Percentiles rank a stretch among this genome's conserved stretches.
Conservation (phyloP, 2,888 invertebrate genomes). For the Glaucopsyche alexis region DNA sequence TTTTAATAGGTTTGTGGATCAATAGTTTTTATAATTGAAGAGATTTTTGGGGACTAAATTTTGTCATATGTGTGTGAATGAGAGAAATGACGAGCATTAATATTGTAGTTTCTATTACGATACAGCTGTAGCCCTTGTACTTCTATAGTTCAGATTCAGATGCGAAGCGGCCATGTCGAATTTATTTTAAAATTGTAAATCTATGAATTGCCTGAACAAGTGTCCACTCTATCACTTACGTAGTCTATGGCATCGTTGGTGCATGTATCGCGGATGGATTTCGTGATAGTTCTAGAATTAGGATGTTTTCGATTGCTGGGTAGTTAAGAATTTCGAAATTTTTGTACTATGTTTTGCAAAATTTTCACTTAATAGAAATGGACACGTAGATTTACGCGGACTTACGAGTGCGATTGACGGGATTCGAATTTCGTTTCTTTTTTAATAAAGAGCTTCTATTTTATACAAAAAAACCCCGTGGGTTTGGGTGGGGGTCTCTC, state of each 20-base stretch:
- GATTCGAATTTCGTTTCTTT: constrained; percentile 40
- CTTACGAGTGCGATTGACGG: constrained; percentile 32
- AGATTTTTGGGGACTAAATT: not conserved
- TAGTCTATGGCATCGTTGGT: constrained; percentile 59
- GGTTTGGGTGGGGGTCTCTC: constrained; percentile 63
- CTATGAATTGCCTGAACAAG: constrained; percentile 39
- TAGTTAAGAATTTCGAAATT: constrained; percentile 77
- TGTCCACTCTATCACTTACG: constrained; percentile 53
- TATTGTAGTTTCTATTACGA: not conserved
- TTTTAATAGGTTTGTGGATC: constrained; percentile 14
- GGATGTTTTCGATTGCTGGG: constrained; percentile 67
- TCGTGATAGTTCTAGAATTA: constrained; percentile 76
- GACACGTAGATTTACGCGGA: constrained; percentile 66
- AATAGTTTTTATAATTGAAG: not conserved
- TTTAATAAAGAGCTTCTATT: constrained; percentile 64
- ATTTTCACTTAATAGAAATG: constrained; percentile 78
- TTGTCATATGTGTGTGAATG: not conserved
- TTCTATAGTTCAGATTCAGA: constrained; percentile 33
- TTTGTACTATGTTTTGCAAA: constrained; percentile 80
- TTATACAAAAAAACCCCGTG: constrained; percentile 62
- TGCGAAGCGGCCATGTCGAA: constrained; percentile 41
- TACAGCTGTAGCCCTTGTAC: not conserved
- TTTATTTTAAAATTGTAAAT: constrained; percentile 44
- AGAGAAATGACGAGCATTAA: not conserved
- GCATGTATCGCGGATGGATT: constrained; percentile 56